Conservation (phyloP, 2,113 vertebrate genomes). For the Aythya baeri region DNA sequence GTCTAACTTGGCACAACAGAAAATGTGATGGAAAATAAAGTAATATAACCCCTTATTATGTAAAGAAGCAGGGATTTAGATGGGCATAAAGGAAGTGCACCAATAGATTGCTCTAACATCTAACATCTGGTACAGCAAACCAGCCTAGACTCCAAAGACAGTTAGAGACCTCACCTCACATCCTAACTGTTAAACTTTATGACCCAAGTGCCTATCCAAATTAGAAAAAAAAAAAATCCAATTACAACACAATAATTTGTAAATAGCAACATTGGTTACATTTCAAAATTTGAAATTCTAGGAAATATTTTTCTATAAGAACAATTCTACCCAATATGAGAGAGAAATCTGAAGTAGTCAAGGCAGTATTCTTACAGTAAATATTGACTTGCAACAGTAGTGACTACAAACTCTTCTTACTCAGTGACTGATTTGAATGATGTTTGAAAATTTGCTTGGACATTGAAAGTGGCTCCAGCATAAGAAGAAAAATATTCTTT, state of each 20-base stretch:
- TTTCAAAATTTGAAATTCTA: background rate
- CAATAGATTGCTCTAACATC: background rate
- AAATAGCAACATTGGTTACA: background rate
- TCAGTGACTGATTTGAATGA: background rate
- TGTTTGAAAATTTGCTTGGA: background rate
- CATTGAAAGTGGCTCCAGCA: background rate
- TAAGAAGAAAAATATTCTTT: background rate
- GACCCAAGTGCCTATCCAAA: background rate
- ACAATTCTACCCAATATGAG: background rate
- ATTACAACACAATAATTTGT: background rate
- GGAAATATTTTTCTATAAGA: background rate
- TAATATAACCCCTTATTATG: background rate
- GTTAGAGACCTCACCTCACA: background rate
- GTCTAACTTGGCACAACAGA: background rate
- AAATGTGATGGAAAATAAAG: background rate
- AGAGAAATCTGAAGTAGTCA: background rate
- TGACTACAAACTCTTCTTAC: background rate
- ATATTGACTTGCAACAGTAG: background rate
- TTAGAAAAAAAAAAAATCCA: background rate
- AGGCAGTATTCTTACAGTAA: background rate
- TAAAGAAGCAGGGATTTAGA: background rate
- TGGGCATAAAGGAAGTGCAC: background rate
- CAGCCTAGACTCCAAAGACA: background rate
- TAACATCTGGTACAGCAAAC: background rate
- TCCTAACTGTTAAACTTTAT: background rate